A percentile compares a stretch with the other conserved stretches of the same genome.
Evolutionary conservation across 1,140 invertebrate genomes (phyloP).

Genomic region (Lysiphlebus fabarum): DNA sequence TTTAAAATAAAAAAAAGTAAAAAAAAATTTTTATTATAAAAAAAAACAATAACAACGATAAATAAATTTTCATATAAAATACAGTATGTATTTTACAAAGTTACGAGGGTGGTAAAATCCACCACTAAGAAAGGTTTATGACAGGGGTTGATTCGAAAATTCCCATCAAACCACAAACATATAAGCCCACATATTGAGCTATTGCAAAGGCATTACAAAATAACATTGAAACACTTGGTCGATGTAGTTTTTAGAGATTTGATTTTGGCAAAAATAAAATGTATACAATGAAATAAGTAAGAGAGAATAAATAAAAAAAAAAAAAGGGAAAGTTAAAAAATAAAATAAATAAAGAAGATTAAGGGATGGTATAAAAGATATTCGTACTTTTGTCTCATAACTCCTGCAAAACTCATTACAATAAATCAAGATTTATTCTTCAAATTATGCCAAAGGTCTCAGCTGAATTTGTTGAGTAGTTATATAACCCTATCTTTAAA

Average conservation of each 20-base stretch:
- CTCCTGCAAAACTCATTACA: conserved; percentile 56
- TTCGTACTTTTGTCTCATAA: conserved; percentile 46
- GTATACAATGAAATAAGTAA: too few relatives aligned
- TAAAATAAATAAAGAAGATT: conserved; percentile 1
- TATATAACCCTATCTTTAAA: conserved; percentile 28
- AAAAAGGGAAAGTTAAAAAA: conserved; percentile 26
- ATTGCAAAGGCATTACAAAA: not conserved
- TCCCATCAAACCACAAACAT: conserved; percentile 52
- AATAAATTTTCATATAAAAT: conserved; percentile 31
- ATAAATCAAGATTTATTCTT: conserved; percentile 59
- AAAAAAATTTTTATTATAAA: too few relatives aligned
- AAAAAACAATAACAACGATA: too few relatives aligned
- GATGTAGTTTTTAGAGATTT: too few relatives aligned
- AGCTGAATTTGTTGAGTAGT: conserved; percentile 49
- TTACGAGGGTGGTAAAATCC: conserved; percentile 38
- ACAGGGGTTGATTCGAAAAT: conserved; percentile 53
- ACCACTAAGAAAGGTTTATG: conserved; percentile 56
- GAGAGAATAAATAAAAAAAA: conserved; percentile 21
- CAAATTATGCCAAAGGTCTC: conserved; percentile 41
- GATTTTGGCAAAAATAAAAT: conserved; percentile 22
- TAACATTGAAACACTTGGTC: too few relatives aligned
- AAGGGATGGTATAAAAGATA: conserved; percentile 14
- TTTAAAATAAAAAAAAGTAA: too few relatives aligned
- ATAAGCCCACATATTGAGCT: conserved; percentile 49
- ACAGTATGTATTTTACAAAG: conserved; percentile 51